Evolutionary conservation across 2,113 vertebrate species (phyloP), one percentile per base, ranked within the genome.

Genomic region (Osmerus mordax): DNA sequence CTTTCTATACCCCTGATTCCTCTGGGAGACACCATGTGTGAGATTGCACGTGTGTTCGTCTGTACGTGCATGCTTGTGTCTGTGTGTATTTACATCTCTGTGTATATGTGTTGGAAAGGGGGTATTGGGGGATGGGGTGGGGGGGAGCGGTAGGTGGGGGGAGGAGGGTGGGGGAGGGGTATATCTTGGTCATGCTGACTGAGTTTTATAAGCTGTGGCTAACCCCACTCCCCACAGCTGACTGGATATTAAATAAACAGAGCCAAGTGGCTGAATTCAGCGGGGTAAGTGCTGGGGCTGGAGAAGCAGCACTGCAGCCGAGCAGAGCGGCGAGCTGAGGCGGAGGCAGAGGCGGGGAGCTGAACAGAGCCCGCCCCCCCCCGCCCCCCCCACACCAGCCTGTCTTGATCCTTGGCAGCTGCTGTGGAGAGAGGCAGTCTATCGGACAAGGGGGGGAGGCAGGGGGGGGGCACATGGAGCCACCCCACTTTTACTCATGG

Each of bases 161-260:
- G 76, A 75, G 73, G 83, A 78, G 70, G 67, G 15, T 4, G 18
- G 54, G 51, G 51, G 83, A 68, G 79, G 79, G 82, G 75, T 84
- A 84, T 87, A 75, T 78, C 81, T 84, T 74, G 89, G 88, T 91
- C 89, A 91, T 83, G 89, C 89, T 83, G 84, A 82, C 83, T 91
- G 91, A 87, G 87, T 90, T 88, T 87, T 89, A 90, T 90, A 90
- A 91, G 90, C 91, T 91, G 90, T 73, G 84, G 91, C 89, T 91
- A 92, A 93, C 89, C 89, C 76, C 76, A 84, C 83, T 89, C 87
- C 88, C 88, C 90, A 89, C 89, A 88, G 88, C 90, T 89, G 90
- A 93, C 90, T 87, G 77, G 86, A 88, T 91, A 90, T 91, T 91
- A 93, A 93, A 91, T 88, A 93, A 91, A 93, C 91, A 93, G 74